Base-by-base conservation (phyloP, 2,113 vertebrate genomes). In the Cavia porcellus region DNA sequence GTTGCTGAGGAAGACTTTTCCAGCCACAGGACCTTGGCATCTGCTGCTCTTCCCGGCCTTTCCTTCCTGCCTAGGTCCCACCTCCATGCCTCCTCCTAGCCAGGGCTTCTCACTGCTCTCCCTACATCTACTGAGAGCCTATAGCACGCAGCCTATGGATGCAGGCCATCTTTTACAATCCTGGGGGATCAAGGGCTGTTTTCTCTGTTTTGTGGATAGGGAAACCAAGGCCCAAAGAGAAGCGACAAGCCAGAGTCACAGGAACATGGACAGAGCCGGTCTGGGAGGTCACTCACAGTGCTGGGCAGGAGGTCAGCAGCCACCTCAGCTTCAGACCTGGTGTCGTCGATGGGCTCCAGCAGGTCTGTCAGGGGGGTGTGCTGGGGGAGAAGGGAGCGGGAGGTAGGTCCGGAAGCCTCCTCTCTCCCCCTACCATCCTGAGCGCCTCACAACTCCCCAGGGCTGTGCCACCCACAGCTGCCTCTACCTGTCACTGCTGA, bases 251-350 rank as follows among this genome's bases (percentile, higher is more conserved):
- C 0, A 28, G 25, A 15, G 50, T 59, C 82, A 20, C 22, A 19
- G 80, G 62, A 70, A n/a, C 20, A 19, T 45, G 7, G 24, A 42
- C 8, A 35, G 79, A 64, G 20, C 61, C 32, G 10, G 30, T 32
- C 7, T 64, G 38, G 66, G 59, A 47, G 87, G 13, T 2, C n/a
- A 95, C 96, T 96, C 95, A 95, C 93, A 3, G 30, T 62, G n/a
- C 10, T 6, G 13, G 64, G 32, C 7, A 42, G 74, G 4, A 64
- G 74, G 55, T n/a, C n/a, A 4, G 15, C 7, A 8, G 55, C 68
- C 2, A 7, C 66, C 68, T 96, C 55, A 0, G 12, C 72, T 68
- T 96, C 86, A 20, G 85, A 35, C 7, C 50, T 10, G 42, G 66
- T 5, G 7, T 90, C 38, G 13, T 92, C 38, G 25, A 47, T 5